Evolutionary conservation across 2,113 vertebrate species (phyloP).

Genomic region (Numida meleagris): DNA sequence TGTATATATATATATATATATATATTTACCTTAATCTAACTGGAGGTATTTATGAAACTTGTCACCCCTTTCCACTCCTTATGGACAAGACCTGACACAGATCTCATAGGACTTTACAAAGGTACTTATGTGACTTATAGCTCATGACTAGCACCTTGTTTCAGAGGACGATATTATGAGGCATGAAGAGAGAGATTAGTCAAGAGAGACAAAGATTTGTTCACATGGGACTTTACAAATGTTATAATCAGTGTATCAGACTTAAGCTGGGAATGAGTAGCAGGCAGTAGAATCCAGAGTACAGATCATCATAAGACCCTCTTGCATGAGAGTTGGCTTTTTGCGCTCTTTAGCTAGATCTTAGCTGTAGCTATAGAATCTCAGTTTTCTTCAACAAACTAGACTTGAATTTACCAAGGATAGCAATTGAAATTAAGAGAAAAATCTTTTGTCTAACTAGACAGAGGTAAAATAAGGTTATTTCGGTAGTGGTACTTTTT

Average conservation of each 20-base stretch:
- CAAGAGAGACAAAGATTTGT: not conserved
- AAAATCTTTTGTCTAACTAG: not conserved
- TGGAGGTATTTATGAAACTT: too few relatives aligned
- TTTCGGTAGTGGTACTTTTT: not conserved
- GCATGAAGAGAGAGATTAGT: not conserved
- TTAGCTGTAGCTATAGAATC: not conserved
- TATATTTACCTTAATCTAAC: too few relatives aligned
- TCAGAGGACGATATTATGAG: not conserved
- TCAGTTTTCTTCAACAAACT: not conserved
- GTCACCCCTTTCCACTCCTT: too few relatives aligned
- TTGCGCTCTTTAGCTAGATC: not conserved
- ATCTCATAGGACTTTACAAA: not conserved
- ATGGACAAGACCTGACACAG: too few relatives aligned
- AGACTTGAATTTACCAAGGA: not conserved
- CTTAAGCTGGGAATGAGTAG: not conserved
- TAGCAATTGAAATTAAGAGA: not conserved
- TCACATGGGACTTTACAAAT: rapidly evolving
- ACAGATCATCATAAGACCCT: not conserved
- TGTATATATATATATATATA: too few relatives aligned
- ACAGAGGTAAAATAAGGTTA: not conserved
- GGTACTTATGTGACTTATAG: not conserved
- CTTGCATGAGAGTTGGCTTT: not conserved
- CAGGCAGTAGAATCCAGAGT: not conserved
- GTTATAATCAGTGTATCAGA: rapidly evolving
- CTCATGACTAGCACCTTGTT: rapidly evolving